phyloP scores from a whole-genome alignment of 2,797 vertebrate genomes.

The Enteromius unitaeniatus region DNA sequence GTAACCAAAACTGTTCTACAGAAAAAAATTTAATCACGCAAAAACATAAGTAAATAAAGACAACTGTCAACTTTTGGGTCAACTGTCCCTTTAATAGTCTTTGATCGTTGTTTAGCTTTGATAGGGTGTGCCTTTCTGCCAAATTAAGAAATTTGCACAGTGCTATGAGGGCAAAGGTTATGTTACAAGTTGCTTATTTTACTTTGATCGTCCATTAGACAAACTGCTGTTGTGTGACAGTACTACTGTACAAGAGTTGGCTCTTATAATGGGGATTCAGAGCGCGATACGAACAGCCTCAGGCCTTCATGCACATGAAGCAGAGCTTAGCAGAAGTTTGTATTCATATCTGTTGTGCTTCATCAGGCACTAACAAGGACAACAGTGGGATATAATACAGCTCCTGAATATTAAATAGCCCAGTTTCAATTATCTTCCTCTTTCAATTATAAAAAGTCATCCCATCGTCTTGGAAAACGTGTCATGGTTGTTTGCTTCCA shows the following conservation, averaged over 20 bases:
- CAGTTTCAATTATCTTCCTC: conserved; percentile 40
- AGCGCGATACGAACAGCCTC: conserved; percentile 15
- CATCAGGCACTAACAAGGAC: conserved; percentile 51
- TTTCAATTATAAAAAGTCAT: conserved; percentile 42
- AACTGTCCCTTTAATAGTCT: neutral
- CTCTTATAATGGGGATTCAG: conserved; percentile 4
- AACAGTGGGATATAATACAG: conserved; percentile 26
- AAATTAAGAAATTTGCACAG: neutral
- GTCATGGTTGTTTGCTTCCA: conserved; percentile 47
- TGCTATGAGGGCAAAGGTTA: neutral
- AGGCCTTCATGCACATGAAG: conserved; percentile 30
- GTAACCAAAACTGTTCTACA: neutral
- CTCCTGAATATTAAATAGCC: conserved; percentile 47
- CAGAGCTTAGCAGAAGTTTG: conserved; percentile 27
- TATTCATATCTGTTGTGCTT: conserved; percentile 49
- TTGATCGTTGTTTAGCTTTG: conserved; percentile 1
- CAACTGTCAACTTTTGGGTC: neutral
- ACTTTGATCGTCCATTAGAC: conserved; percentile 1
- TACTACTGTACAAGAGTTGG: neutral
- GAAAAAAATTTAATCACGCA: neutral
- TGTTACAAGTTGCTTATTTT: neutral
- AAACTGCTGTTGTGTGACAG: neutral
- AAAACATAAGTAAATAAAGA: neutral
- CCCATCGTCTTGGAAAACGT: conserved; percentile 14
- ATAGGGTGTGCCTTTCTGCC: neutral